Conservation (phyloP, 2,797 vertebrate genomes). For the Clangula hyemalis region DNA sequence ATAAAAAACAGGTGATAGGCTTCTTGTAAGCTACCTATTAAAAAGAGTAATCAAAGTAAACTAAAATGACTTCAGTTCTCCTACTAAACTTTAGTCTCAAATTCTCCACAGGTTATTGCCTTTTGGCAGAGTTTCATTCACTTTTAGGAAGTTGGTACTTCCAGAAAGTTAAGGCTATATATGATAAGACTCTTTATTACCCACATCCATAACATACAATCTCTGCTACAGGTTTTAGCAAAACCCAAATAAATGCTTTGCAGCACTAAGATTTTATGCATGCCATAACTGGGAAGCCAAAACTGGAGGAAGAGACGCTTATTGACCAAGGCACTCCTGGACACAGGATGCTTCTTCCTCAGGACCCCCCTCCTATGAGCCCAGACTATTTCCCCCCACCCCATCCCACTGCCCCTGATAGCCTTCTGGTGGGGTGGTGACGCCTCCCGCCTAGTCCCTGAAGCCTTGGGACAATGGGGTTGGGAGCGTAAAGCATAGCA, state of each 20-base stretch:
- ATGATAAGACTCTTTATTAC: constrained; percentile 1
- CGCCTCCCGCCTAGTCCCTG: constrained; percentile 68
- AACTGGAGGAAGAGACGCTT: background rate
- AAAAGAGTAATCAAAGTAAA: constrained; percentile 82
- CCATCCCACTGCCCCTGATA: constrained; percentile 4
- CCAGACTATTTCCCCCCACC: constrained; percentile 21
- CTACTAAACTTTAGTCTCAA: background rate
- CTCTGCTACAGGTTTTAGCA: background rate
- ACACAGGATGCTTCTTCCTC: background rate
- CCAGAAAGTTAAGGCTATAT: background rate
- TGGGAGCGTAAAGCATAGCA: constrained; percentile 85
- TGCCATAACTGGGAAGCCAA: background rate
- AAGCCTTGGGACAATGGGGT: constrained; percentile 82
- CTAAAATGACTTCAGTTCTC: constrained; percentile 73
- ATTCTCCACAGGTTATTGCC: background rate
- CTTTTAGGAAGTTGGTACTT: background rate
- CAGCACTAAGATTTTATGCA: background rate
- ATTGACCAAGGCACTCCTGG: background rate
- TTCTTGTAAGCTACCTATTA: constrained; percentile 49
- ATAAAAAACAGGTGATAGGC: constrained; percentile 67
- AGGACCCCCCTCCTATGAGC: background rate
- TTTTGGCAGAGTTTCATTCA: background rate
- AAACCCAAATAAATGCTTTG: constrained; percentile 18
- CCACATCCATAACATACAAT: background rate
- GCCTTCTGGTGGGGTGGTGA: constrained; percentile 34